A percentile compares a stretch with the other conserved stretches of the same genome.
Conservation (phyloP, 2,888 invertebrate genomes). For the Neria commutata region DNA sequence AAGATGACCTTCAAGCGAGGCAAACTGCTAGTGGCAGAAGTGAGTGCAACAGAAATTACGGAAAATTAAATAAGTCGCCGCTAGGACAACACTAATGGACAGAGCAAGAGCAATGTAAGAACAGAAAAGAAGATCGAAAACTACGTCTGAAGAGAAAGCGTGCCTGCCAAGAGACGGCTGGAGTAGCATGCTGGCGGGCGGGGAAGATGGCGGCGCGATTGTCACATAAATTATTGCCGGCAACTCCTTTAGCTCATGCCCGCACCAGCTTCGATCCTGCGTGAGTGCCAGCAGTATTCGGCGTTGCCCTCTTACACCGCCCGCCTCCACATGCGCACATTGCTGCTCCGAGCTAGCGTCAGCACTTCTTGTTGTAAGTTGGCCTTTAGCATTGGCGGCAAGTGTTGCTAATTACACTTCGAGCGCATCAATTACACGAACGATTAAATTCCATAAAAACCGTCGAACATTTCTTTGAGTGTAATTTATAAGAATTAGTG, state of each 20-base stretch:
- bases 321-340: no score
- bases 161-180: neutral
- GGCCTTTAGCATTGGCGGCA: slow-evolving; percentile 11
- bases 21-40: no score
- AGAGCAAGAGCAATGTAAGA: neutral
- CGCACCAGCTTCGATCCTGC: neutral
- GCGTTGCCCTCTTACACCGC: no score
- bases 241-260: neutral
- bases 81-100: neutral
- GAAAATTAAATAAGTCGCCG: neutral
- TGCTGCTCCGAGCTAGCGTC: no score
- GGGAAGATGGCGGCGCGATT: neutral
- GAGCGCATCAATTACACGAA: slow-evolving; percentile 40
- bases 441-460: slow-evolving; percentile 38
- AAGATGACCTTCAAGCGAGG: no score
- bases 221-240: neutral
- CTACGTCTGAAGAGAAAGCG: neutral
- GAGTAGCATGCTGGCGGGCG: neutral
- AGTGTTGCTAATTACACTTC: slow-evolving; percentile 40
- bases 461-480: no score
- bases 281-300: no score
- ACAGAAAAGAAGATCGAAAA: neutral
- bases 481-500: no score
- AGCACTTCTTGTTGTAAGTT: no score
- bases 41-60: no score